Evolutionary conservation across 2,797 vertebrate species (phyloP), one percentile per base, ranked within the genome.

Genomic region (Adrianichthys oophorus): DNA sequence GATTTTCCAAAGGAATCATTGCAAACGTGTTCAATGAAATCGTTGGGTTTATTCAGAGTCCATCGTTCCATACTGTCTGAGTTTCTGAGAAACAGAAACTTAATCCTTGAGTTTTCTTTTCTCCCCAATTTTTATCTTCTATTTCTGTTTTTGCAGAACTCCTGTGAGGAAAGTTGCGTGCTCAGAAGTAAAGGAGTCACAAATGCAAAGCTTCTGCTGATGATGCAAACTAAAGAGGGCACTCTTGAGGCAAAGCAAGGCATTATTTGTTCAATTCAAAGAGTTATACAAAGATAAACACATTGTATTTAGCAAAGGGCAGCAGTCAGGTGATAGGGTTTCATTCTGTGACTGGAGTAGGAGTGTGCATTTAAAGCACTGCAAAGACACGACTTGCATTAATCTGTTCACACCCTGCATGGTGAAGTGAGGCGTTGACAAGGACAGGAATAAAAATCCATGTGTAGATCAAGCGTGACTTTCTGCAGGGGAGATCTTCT

Each of bases 321-420:
- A 72, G 77, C 70, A 76, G 68, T 69, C 65, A 14, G 72, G 56
- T 56, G 74, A 84, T 76, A 66, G 56, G 64, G 85, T 85, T 70
- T 82, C 80, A 80, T 91, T 89, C 85, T 81, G 84, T 82, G 49
- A 56, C 59, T 53, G 56, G 50, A 15, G 57, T 67, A 54, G 52
- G 45, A 56, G 53, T 58, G 67, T 44, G 56, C 18, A 15, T 37
- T 42, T 48, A 54, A 50, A 58, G 69, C 51, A 49, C 64, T 41
- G 41, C 43, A 69, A 62, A 83, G 68, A 55, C 13, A 17, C 37
- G 63, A 43, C 43, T 37, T 54, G 63, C 50, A 48, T 59, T 58
- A 66, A 57, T 5, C 51, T 53, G 55, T 29, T 62, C 63, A n/a
- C 54, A 19, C 47, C 44, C 32, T 37, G 32, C 32, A 29, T 41